Base-by-base conservation (phyloP, 2,113 vertebrate species). In the Mirounga angustirostris region DNA sequence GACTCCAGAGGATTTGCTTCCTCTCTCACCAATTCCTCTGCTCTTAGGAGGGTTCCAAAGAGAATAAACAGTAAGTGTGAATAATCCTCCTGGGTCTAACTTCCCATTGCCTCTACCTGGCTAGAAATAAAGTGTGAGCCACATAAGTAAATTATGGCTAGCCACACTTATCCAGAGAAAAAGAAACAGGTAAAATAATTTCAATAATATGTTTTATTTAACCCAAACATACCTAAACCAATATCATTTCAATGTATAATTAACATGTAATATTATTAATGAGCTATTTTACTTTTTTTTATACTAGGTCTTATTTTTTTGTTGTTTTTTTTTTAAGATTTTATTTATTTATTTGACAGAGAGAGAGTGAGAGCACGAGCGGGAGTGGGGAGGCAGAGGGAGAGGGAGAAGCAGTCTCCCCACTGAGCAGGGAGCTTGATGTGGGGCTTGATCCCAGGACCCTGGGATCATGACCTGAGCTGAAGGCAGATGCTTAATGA, bases 261-360 rank as follows among this genome's bases (percentile, higher is more conserved):
- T 54, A 96, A 78, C n/a, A 69, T 52, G 21, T 54, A 93, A 90
- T n/a, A 61, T 33, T 85, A 82, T 18, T 56, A 86, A 92, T 65
- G 19, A 79, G 14, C 24, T 92, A n/a, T 56, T 86, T 18, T 43
- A 43, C 13, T 46, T 74, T 71, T 33, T 61, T 88, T 71, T 15
- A 61, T 69, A 94, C 7, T 46, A 46, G 46, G 46, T 8, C 8
- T 46, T 46, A 46, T 46, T 43, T 43, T 43, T 4, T 43, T 43
- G 40, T 43, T 43, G 40, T 43, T 46, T 46, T 9, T 46, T 46
- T 46, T 46, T 46, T 46, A 46, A 46, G 46, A 8, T 46, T 46
- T 46, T 46, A 46, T 46, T 46, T 46, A 46, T 46, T 46, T 46
- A 46, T 46, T 46, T 46, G 46, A 46, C 46, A 46, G 46, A 46